These are phyloP conservation scores for Trichonephila inaurata DNA, from an alignment of 1,140 invertebrate genomes.

Conservation along the genomic window DNA sequence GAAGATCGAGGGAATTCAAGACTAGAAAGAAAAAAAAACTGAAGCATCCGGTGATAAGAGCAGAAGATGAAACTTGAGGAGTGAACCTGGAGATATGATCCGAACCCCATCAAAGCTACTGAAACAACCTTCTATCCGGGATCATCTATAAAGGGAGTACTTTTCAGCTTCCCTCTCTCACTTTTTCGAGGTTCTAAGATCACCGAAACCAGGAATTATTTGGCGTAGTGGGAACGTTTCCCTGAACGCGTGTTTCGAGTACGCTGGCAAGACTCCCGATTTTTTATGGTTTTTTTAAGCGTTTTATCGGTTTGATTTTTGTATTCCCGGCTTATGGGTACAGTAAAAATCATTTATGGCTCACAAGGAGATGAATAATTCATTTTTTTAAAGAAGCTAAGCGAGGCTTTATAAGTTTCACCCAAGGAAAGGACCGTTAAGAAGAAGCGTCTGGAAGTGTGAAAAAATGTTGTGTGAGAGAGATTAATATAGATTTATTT, in stretches of 20 bases:
- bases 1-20: constrained; percentile 54
- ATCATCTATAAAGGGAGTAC: constrained; percentile 70
- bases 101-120: constrained; percentile 44
- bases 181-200: constrained; percentile 48
- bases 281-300: constrained; percentile 76
- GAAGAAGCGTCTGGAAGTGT: neutral
- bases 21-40: neutral
- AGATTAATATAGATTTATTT: constrained; percentile 41
- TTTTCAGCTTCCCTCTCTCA: constrained; percentile 39
- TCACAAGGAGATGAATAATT: constrained; percentile 74
- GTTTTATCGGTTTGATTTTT: constrained; percentile 76
- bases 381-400: constrained; percentile 73
- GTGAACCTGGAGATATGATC: constrained; percentile 65
- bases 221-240: constrained; percentile 64
- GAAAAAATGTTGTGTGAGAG: constrained; percentile 12
- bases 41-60: constrained; percentile 34
- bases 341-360: constrained; percentile 76
- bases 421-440: constrained; percentile 52
- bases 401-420: constrained; percentile 64
- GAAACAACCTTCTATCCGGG: constrained; percentile 61
- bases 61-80: constrained; percentile 60
- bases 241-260: constrained; percentile 56
- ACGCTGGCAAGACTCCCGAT: constrained; percentile 27
- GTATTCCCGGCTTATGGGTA: constrained; percentile 68
- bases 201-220: constrained; percentile 65